Conservation (phyloP, 1,140 invertebrate species). For the Nasonia giraulti region DNA sequence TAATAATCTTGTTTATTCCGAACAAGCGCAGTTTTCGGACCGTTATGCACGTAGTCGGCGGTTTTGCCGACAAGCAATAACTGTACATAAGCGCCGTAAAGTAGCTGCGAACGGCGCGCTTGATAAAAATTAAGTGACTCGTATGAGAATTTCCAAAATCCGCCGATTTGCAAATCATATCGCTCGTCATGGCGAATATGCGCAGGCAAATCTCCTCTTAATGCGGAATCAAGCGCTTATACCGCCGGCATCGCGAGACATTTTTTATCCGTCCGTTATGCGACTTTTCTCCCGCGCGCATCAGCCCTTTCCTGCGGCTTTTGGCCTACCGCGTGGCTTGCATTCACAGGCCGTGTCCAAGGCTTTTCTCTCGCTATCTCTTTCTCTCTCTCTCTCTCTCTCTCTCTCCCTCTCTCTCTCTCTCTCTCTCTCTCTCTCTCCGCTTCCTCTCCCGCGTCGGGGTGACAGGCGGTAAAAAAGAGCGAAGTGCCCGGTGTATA, state of each 20-base stretch:
- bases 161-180: neutral
- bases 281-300: neutral
- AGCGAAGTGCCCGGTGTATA: constrained; percentile 36
- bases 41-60: neutral
- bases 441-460: neutral
- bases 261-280: neutral
- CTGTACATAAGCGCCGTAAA: constrained; percentile 7
- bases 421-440: neutral
- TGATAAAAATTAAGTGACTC: constrained; percentile 25
- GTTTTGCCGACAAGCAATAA: constrained; percentile 22
- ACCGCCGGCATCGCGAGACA: constrained; percentile 10
- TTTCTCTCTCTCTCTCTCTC: neutral
- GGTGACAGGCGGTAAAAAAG: constrained; percentile 60
- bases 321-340: constrained; percentile 40
- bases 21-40: neutral
- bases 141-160: neutral
- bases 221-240: neutral
- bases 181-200: too few relatives aligned
- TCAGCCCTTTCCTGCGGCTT: neutral
- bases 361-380: constrained; percentile 10
- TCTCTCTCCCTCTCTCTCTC: neutral
- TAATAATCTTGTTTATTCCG: constrained; percentile 18
- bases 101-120: constrained; percentile 9
- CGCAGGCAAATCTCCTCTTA: neutral
- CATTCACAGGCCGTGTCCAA: constrained; percentile 42